phyloP scores from a whole-genome alignment of 2,797 vertebrate species.

The Anguilla anguilla region DNA sequence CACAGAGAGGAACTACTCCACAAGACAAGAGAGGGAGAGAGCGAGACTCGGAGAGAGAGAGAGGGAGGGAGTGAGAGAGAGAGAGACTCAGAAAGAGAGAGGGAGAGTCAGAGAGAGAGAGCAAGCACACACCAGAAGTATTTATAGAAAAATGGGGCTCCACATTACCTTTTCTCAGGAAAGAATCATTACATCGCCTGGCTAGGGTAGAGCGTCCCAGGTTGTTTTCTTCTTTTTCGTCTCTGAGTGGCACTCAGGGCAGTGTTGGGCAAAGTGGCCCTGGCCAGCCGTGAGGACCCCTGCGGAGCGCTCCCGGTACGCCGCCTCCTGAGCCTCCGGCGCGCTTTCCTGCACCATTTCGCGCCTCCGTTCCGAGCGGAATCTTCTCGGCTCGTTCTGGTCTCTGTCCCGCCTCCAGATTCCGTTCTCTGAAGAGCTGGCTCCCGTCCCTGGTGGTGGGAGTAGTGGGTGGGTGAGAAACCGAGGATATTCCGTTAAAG shows the following conservation, averaged over 20 bases:
- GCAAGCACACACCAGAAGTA: constrained; percentile 57
- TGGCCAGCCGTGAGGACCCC: constrained; percentile 60
- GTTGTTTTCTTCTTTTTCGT: constrained; percentile 66
- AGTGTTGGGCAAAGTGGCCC: constrained; percentile 61
- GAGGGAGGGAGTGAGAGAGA: constrained; percentile 47
- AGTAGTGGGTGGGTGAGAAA: constrained; percentile 41
- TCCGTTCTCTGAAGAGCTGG: constrained; percentile 21
- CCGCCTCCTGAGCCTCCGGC: constrained; percentile 41
- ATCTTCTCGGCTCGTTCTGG: constrained; percentile 42
- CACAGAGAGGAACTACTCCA: constrained; percentile 74
- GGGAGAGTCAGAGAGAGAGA: constrained; percentile 17
- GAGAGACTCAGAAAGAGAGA: constrained; percentile 26
- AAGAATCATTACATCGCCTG: constrained; percentile 75
- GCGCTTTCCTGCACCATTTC: constrained; percentile 31
- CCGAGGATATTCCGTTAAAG: background rate
- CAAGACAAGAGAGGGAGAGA: constrained; percentile 58
- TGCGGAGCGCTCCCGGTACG: constrained; percentile 45
- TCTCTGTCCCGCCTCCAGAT: constrained; percentile 51
- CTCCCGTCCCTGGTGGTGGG: constrained; percentile 29
- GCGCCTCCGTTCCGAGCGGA: constrained; percentile 51
- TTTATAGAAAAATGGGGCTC: constrained; percentile 87
- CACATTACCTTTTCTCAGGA: constrained; percentile 74
- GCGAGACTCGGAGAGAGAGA: constrained; percentile 43
- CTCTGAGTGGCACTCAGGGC: constrained; percentile 60
- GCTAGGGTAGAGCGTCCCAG: constrained; percentile 73